These are phyloP conservation scores for Biston stratarius DNA, from an alignment of 2,888 invertebrate genomes.

Conservation along the genomic window DNA sequence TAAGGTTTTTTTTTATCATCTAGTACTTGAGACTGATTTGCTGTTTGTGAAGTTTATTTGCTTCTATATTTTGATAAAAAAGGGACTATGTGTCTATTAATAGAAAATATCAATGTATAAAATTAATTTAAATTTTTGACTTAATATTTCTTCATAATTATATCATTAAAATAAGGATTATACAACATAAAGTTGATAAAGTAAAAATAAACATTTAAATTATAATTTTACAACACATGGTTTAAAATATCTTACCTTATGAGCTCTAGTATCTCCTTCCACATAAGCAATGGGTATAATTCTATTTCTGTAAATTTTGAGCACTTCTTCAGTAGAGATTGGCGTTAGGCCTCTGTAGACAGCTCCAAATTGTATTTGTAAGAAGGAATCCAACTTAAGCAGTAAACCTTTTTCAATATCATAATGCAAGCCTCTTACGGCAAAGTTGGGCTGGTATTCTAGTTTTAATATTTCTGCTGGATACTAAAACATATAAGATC, in stretches of 20 bases:
- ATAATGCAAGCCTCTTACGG: slow-evolving; percentile 98
- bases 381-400: slow-evolving; percentile 97
- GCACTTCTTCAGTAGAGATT: slow-evolving; percentile 93
- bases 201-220: not conserved
- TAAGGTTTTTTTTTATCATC: too few species aligned
- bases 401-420: slow-evolving; percentile 98
- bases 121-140: too few species aligned
- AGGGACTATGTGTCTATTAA: too few species aligned
- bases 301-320: slow-evolving; percentile 93
- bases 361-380: slow-evolving; percentile 98
- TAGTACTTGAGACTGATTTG: too few species aligned
- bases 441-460: slow-evolving; percentile 96
- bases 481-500: slow-evolving; percentile 88
- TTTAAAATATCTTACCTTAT: slow-evolving; percentile 85
- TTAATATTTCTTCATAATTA: too few species aligned
- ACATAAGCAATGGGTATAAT: slow-evolving; percentile 95
- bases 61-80: too few species aligned
- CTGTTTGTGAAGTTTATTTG: too few species aligned
- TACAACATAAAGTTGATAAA: too few species aligned
- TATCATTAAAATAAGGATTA: too few species aligned
- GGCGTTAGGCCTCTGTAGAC: slow-evolving; percentile 95
- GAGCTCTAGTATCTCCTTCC: slow-evolving; percentile 91
- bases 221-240: not conserved
- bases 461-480: slow-evolving; percentile 93
- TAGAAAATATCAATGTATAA: too few species aligned